These are phyloP conservation scores for Sandelia bainsii DNA, from an alignment of 2,797 vertebrate genomes.

Conservation along the genomic window DNA sequence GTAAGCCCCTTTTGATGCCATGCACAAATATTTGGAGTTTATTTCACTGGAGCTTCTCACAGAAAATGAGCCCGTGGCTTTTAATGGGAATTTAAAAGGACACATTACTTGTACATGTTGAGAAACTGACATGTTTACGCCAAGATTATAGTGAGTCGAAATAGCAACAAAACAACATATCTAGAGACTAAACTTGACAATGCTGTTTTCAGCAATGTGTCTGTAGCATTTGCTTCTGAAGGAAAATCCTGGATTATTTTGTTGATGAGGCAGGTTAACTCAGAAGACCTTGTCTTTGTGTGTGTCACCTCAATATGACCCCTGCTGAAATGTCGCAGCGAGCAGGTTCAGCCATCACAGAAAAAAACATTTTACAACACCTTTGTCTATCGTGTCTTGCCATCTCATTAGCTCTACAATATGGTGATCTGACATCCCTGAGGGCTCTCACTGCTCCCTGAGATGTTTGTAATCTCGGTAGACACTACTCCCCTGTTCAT, in stretches of 20 bases:
- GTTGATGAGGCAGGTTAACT: slow-evolving; percentile 39
- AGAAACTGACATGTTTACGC: slow-evolving; percentile 60
- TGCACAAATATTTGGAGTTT: slow-evolving; percentile 76
- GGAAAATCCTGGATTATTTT: slow-evolving; percentile 25
- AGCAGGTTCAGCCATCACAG: slow-evolving; percentile 52
- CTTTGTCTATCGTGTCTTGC: slow-evolving; percentile 72
- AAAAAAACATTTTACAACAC: slow-evolving; percentile 66
- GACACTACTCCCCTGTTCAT: slow-evolving; percentile 68
- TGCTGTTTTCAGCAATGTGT: slow-evolving; percentile 43
- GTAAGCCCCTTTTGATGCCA: slow-evolving; percentile 75
- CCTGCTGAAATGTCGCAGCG: slow-evolving; percentile 62
- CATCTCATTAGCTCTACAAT: slow-evolving; percentile 78
- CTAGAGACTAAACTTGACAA: slow-evolving; percentile 48
- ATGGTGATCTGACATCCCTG: slow-evolving; percentile 73
- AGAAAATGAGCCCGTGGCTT: slow-evolving; percentile 55
- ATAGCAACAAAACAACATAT: slow-evolving; percentile 41
- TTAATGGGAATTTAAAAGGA: slow-evolving; percentile 59
- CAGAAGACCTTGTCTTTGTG: slow-evolving; percentile 47
- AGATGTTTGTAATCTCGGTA: slow-evolving; percentile 77
- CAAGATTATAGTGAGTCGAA: slow-evolving; percentile 47
- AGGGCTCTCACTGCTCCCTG: slow-evolving; percentile 54
- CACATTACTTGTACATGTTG: slow-evolving; percentile 47
- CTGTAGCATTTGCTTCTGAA: slow-evolving; percentile 37
- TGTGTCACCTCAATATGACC: slow-evolving; percentile 70
- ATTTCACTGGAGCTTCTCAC: slow-evolving; percentile 58